These are phyloP conservation scores for Rhegmatorhina hoffmannsi DNA, from an alignment of 2,113 vertebrate genomes.

Conservation along the genomic window DNA sequence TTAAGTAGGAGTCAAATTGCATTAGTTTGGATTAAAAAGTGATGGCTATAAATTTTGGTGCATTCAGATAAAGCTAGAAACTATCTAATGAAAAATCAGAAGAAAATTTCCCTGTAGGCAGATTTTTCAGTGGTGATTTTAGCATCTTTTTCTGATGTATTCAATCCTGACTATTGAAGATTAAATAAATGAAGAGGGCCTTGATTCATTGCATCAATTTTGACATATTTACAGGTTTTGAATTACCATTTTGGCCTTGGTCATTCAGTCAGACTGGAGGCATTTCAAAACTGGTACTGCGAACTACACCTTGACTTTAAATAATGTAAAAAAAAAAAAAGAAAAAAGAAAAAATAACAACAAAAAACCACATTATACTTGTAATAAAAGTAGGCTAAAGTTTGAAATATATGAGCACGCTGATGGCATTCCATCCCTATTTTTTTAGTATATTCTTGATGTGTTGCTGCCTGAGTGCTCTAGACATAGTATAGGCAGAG, in stretches of 20 bases:
- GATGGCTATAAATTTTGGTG: constrained; percentile 17
- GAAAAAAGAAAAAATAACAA: neutral
- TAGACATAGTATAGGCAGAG: neutral
- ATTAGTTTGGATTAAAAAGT: constrained; percentile 5
- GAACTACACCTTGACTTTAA: neutral
- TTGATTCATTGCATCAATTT: constrained; percentile 6
- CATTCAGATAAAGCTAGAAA: neutral
- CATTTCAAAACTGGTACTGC: neutral
- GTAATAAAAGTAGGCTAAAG: neutral
- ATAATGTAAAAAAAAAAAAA: neutral
- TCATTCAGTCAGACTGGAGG: neutral
- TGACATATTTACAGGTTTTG: neutral
- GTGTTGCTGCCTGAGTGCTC: neutral
- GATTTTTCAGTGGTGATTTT: neutral
- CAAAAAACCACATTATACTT: neutral
- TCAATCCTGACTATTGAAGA: neutral
- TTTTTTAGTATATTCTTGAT: neutral
- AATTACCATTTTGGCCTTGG: neutral
- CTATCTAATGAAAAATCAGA: constrained; percentile 17
- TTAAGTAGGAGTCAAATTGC: neutral
- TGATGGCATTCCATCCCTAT: neutral
- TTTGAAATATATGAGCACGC: neutral
- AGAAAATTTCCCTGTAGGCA: constrained; percentile 15
- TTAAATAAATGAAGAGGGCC: neutral
- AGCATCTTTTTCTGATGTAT: neutral